These are phyloP conservation scores for Oryzias celebensis DNA, from an alignment of 2,113 vertebrate species.

Conservation along the genomic window DNA sequence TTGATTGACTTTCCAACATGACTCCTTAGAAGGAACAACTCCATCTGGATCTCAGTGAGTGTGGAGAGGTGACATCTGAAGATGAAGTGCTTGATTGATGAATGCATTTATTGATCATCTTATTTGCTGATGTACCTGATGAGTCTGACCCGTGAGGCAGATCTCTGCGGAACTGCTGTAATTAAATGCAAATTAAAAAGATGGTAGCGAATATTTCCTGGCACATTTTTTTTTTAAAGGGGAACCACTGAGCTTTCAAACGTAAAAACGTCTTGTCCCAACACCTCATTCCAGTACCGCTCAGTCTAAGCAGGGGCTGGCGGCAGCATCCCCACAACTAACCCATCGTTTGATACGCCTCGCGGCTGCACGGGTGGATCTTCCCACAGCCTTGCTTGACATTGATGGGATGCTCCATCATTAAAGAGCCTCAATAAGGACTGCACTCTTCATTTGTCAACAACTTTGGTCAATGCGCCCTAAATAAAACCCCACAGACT, in stretches of 20 bases:
- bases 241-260: slow-evolving; percentile 56
- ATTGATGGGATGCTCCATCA: slow-evolving; percentile 38
- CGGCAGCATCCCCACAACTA: slow-evolving; percentile 17
- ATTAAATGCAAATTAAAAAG: slow-evolving; percentile 72
- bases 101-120: slow-evolving; percentile 68
- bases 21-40: slow-evolving; percentile 31
- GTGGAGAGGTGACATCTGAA: slow-evolving; percentile 56
- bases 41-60: slow-evolving; percentile 40
- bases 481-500: not conserved
- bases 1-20: slow-evolving; percentile 56
- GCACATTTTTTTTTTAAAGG: slow-evolving; percentile 36
- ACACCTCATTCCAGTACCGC: slow-evolving; percentile 67
- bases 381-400: slow-evolving; percentile 27
- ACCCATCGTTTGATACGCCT: slow-evolving; percentile 1
- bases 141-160: slow-evolving; percentile 67
- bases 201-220: slow-evolving; percentile 42
- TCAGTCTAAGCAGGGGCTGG: slow-evolving; percentile 56
- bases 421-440: slow-evolving; percentile 42
- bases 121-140: slow-evolving; percentile 64
- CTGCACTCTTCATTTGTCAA: slow-evolving; percentile 45
- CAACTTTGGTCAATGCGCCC: slow-evolving; percentile 11
- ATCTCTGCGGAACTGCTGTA: slow-evolving; percentile 45
- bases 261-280: slow-evolving; percentile 26
- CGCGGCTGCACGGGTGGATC: not conserved
- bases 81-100: slow-evolving; percentile 66